Base-by-base conservation (phyloP, 2,113 vertebrate genomes). In the Prunella himalayana region DNA sequence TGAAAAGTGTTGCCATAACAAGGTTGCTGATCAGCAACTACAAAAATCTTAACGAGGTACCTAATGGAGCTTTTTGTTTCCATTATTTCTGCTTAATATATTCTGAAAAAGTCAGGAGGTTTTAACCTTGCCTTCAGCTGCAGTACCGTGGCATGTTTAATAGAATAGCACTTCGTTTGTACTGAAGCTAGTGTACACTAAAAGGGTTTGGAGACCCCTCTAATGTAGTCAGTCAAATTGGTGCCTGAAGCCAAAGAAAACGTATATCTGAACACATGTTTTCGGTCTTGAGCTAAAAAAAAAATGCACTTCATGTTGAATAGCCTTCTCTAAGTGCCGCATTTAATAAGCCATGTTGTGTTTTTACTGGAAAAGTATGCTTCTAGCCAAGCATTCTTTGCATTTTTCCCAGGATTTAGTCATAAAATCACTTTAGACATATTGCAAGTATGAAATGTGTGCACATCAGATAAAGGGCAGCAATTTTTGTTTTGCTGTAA, bases 321-420 rank as follows among this genome's bases (percentile, higher is more conserved):
- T 94, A 97, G 86, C 15, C 84, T 91, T 64, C 91, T 97, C 94
- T 96, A 96, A 98, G 92, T 95, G 92, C 95, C 18, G 70, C 91
- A 96, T 94, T 97, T 97, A 98, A 98, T 96, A 96, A 96, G 91
- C 95, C 84, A 81, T 95, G 92, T 95, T 97, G 87, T 98, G 97
- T 98, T 98, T 98, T 97, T 97, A 95, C 97, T 98, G 97, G 98
- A 97, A 97, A 98, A 97, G 90, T 93, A 56, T 84, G 90, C 85
- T 96, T 96, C 95, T 92, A 91, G 97, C 97, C 97, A 97, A 95
- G 96, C 97, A 98, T 98, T 98, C 98, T 97, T 97, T 88, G 97
- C 97, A 97, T 98, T 97, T 98, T 98, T 97, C 97, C 97, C 97
- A 98, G 96, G 97, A 98, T 98, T 97, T 98, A 98, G 97, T 97